phyloP scores from a whole-genome alignment of 2,888 invertebrate species.

The Agrilus biguttatus region DNA sequence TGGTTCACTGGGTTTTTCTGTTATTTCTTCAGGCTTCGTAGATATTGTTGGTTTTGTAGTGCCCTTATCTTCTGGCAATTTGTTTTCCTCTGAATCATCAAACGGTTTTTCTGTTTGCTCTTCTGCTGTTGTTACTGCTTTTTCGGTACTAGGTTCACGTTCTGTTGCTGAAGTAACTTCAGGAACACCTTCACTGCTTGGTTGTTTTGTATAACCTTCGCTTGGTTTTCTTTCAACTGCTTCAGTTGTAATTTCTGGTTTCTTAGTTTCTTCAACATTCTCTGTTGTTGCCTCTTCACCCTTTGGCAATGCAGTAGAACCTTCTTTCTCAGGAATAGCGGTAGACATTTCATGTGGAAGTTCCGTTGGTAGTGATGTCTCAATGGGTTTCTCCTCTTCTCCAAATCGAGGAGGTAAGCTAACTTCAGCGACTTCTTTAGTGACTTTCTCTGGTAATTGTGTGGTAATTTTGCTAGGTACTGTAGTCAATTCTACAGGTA shows the following conservation, averaged over 20 bases:
- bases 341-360: background rate
- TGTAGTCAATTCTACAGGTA: background rate
- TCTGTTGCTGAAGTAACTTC: background rate
- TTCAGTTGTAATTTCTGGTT: background rate
- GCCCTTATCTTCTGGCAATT: background rate
- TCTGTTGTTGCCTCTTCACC: background rate
- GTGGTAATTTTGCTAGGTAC: conserved; percentile 6
- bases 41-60: background rate
- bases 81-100: conserved; percentile 7
- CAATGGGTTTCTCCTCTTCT: background rate
- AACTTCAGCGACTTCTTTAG: background rate
- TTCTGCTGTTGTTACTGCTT: conserved; percentile 3
- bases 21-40: background rate
- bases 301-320: background rate
- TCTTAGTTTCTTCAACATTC: background rate
- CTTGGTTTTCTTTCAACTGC: background rate
- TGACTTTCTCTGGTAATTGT: background rate
- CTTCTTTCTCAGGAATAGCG: background rate
- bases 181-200: background rate
- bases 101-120: conserved; percentile 22
- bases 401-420: background rate
- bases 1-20: background rate
- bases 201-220: conserved; percentile 4
- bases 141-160: conserved; percentile 1
- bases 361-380: background rate